These are phyloP conservation scores for Silurus meridionalis DNA, from an alignment of 2,113 vertebrate genomes.

Conservation along the genomic window DNA sequence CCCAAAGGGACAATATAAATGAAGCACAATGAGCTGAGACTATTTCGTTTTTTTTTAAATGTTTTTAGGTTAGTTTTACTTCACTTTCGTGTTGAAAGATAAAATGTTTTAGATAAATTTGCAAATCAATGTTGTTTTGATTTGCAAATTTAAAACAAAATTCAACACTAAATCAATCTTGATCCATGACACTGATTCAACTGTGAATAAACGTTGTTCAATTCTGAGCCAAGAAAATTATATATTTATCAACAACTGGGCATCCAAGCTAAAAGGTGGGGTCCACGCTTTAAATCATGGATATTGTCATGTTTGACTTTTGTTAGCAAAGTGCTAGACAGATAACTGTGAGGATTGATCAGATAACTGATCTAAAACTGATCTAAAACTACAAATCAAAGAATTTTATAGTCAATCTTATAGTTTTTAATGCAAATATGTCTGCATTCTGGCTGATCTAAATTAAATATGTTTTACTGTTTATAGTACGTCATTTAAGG, in stretches of 20 bases:
- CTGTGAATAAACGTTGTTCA: too few species aligned
- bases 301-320: not conserved
- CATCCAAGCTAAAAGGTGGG: not conserved
- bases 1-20: too few species aligned
- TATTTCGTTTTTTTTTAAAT: too few species aligned
- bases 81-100: too few species aligned
- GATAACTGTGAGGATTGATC: not conserved
- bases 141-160: too few species aligned
- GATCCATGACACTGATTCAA: too few species aligned
- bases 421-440: not conserved
- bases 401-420: not conserved
- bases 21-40: too few species aligned
- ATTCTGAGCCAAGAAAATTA: not conserved
- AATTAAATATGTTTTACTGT: not conserved
- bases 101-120: too few species aligned
- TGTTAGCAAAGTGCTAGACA: not conserved
- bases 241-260: not conserved
- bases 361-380: too few species aligned
- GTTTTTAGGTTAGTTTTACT: too few species aligned
- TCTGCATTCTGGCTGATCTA: not conserved
- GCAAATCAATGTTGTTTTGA: too few species aligned
- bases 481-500: not conserved
- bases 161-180: too few species aligned
- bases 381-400: not conserved
- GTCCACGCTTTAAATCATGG: not conserved